Base-by-base conservation (phyloP, 2,888 invertebrate species). In the Adineta ricciae region DNA sequence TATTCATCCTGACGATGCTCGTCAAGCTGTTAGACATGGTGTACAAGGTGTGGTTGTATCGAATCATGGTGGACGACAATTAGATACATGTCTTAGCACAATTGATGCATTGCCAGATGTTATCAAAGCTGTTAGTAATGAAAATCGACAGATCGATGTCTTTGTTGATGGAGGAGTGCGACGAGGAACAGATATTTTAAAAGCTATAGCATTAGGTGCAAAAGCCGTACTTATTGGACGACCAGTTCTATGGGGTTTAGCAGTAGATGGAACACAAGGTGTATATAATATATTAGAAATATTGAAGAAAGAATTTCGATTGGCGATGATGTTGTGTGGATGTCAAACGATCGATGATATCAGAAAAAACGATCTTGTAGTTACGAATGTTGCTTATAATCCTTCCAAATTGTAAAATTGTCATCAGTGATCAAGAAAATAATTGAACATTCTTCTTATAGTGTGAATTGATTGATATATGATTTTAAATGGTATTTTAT, bases 141-240 rank as follows among this genome's bases (percentile, higher is more conserved):
- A 21, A n/a, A 11, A 56, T 21, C 83, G 83, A 41, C 46, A 49
- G 27, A 72, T 83, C 14, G 86, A 86, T 64, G 83, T 86, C 5
- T 86, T 86, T 73, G n/a, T 86, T n/a, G 86, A 86, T 78, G 85
- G 86, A 5, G 86, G 86, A 54, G 38, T 86, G 14, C 64, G 86
- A 49, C 82, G 32, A 50, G 85, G 86, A 24, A 83, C 86, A 11
- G 90, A 93, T 24, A 93, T 94, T 0, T 83, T 86, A 19, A 86
- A 85, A 73, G 86, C 86, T 27, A 56, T 86, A 21, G 86, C 85
- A 21, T 49, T 86, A 32, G 86, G 86, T 32, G 86, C 86, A 9
- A 85, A 56, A 36, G 84, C 85, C 19, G 86, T 86, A 38, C 83
- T 86, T 38, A 64, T 86, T 49, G 86, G 86, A 16, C 52, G 86